Conservation (phyloP, 2,113 vertebrate species). For the Lycocorax pyrrhopterus region DNA sequence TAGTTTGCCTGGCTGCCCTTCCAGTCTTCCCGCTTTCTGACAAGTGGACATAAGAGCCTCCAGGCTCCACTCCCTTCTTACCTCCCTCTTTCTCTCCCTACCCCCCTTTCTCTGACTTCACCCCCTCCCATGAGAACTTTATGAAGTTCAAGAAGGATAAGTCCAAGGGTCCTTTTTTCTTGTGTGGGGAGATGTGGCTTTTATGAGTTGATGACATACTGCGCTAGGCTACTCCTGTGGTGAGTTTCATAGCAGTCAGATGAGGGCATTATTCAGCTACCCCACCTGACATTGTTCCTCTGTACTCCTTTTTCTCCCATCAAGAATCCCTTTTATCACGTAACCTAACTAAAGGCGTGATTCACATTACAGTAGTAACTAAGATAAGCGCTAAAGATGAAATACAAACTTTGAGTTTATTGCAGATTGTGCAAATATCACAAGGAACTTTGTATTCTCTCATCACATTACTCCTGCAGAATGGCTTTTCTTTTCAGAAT, state of each 20-base stretch:
- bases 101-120: background rate
- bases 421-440: background rate
- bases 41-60: accelerated
- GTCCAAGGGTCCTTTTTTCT: background rate
- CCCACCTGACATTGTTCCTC: background rate
- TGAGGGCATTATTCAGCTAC: background rate
- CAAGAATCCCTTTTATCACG: background rate
- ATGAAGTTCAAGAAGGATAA: background rate
- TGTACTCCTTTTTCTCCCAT: accelerated
- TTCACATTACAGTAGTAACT: background rate
- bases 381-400: background rate
- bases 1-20: background rate
- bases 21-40: background rate
- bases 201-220: accelerated
- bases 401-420: background rate
- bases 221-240: background rate
- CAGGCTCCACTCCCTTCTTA: background rate
- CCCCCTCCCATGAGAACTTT: too few relatives aligned
- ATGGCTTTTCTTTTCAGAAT: background rate
- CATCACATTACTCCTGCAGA: background rate
- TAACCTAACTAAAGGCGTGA: background rate
- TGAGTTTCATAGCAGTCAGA: background rate
- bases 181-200: background rate
- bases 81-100: background rate
- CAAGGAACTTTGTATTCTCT: background rate